Evolutionary conservation across 1,140 invertebrate species (phyloP).

Genomic region (Tribolium castaneum): DNA sequence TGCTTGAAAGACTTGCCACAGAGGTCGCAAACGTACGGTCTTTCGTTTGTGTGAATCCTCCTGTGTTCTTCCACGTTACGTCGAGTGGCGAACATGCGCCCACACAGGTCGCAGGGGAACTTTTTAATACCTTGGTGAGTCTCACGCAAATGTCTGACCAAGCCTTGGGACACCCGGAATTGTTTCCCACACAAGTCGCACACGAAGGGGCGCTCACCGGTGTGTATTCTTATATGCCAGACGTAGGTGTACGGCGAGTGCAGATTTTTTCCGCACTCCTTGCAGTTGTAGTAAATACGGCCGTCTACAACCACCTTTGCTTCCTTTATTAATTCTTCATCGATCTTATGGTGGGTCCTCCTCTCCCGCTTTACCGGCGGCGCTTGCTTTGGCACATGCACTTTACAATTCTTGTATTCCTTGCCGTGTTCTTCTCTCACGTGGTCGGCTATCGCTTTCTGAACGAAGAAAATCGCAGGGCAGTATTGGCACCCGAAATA

Average conservation of each 20-base stretch:
- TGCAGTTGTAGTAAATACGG: constrained; percentile 68
- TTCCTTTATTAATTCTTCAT: constrained; percentile 62
- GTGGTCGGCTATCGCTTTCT: not conserved
- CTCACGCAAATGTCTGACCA: constrained; percentile 71
- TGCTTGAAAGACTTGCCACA: constrained; percentile 71
- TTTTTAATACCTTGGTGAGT: constrained; percentile 74
- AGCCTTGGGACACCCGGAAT: constrained; percentile 73
- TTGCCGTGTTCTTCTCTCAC: not conserved
- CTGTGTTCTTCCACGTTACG: constrained; percentile 65
- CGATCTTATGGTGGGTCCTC: constrained; percentile 57
- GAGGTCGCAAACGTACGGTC: constrained; percentile 69
- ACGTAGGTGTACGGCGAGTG: constrained; percentile 71
- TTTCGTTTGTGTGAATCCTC: constrained; percentile 64
- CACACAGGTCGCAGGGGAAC: constrained; percentile 69
- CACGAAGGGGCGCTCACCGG: constrained; percentile 77
- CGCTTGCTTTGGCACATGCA: not conserved
- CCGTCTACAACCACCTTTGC: constrained; percentile 66
- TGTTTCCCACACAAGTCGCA: constrained; percentile 81
- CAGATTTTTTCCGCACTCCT: constrained; percentile 70
- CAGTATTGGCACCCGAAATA: constrained; percentile 12
- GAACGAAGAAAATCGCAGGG: not conserved
- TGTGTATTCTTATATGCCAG: constrained; percentile 74
- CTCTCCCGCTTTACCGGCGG: constrained; percentile 41
- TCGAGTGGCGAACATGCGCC: constrained; percentile 67
- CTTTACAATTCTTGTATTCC: not conserved